Conservation (phyloP, 2,113 vertebrate species). For the Cavia aperea region DNA sequence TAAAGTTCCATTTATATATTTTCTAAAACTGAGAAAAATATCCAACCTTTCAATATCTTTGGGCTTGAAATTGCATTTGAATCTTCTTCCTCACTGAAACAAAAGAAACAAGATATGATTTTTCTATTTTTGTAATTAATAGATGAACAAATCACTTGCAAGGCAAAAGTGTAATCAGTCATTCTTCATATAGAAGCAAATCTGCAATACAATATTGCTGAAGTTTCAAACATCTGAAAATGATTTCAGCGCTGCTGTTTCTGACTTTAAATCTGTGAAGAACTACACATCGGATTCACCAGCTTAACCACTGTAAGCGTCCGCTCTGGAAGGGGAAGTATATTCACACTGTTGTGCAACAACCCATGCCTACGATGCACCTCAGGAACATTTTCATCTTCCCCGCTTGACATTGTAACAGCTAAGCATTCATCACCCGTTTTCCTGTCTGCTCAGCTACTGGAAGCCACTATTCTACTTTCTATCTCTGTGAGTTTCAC, state of each 20-base stretch:
- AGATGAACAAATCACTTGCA: slow-evolving; percentile 7
- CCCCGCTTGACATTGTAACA: neutral
- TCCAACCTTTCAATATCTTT: slow-evolving; percentile 48
- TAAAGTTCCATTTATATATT: neutral
- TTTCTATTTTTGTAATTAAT: neutral
- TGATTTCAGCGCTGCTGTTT: neutral
- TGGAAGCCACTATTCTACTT: neutral
- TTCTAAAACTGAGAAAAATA: slow-evolving; percentile 17
- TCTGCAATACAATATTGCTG: neutral
- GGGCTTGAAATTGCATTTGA: neutral
- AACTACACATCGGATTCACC: neutral
- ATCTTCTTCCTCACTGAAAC: slow-evolving; percentile 44
- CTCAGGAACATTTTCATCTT: neutral
- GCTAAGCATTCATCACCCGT: neutral
- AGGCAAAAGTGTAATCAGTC: neutral
- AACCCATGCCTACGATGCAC: neutral
- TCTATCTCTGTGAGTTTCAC: neutral
- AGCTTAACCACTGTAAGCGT: neutral
- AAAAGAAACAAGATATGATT: slow-evolving; percentile 29
- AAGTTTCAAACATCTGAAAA: neutral
- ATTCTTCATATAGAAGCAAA: neutral
- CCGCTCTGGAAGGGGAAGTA: neutral
- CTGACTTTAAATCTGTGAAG: neutral
- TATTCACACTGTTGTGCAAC: neutral
- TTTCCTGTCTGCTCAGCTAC: neutral